These are phyloP conservation scores for Coreius guichenoti DNA, from an alignment of 2,797 vertebrate species.

Conservation along the genomic window DNA sequence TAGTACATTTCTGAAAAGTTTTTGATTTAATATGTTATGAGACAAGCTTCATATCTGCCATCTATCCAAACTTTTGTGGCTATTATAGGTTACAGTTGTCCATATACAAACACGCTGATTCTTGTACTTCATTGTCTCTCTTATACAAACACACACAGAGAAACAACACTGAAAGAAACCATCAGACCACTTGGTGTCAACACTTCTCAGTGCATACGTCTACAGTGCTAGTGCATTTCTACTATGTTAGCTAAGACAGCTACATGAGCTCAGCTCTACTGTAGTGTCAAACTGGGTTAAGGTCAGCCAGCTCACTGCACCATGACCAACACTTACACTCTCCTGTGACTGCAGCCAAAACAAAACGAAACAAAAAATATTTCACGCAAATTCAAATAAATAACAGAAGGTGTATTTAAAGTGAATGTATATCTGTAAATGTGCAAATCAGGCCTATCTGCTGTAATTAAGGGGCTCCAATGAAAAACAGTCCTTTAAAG, in stretches of 20 bases:
- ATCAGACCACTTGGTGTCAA: not conserved
- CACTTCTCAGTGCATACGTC: conserved; percentile 12
- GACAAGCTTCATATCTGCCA: not conserved
- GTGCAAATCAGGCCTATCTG: not conserved
- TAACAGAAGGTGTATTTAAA: conserved; percentile 20
- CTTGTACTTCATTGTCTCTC: not conserved
- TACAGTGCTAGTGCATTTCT: conserved; percentile 27
- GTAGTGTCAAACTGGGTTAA: conserved; percentile 22
- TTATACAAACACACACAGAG: conserved; percentile 16
- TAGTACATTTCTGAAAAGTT: not conserved
- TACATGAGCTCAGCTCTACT: conserved; percentile 22
- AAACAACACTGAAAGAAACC: conserved; percentile 26
- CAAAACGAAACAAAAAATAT: not conserved
- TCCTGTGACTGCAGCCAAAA: conserved; percentile 58
- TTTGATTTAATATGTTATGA: not conserved
- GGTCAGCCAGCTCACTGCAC: conserved; percentile 27
- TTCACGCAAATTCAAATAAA: conserved; percentile 23
- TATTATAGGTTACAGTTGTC: conserved; percentile 17
- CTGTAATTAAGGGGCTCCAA: not conserved
- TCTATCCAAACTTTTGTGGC: not conserved
- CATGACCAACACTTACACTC: conserved; percentile 62
- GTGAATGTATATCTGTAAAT: not conserved
- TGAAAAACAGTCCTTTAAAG: not conserved
- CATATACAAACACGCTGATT: conserved; percentile 9
- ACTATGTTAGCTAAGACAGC: conserved; percentile 22